phyloP scores from a whole-genome alignment of 2,888 invertebrate species.

The Plagodis pulveraria region DNA sequence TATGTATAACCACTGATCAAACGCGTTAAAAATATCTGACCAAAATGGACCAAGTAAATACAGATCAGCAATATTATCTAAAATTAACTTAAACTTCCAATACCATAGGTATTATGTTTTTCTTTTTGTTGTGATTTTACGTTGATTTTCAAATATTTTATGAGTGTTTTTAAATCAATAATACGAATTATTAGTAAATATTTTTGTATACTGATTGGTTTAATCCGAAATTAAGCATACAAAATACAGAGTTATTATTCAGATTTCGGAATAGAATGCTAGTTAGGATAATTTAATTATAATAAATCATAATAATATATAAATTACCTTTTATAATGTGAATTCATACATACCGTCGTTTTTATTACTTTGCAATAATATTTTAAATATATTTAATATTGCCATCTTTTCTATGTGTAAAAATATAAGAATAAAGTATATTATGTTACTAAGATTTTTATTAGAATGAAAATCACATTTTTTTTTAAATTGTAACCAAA shows the following conservation, averaged over 20 bases:
- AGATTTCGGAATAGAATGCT: too few relatives aligned
- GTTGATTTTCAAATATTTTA: background rate
- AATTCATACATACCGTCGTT: too few relatives aligned
- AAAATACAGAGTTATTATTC: too few relatives aligned
- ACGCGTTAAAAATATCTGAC: slow-evolving; percentile 3
- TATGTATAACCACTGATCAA: too few relatives aligned
- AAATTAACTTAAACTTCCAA: background rate
- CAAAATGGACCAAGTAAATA: slow-evolving; percentile 30
- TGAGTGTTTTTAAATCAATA: background rate
- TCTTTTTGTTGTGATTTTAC: background rate
- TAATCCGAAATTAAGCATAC: too few relatives aligned
- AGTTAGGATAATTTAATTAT: too few relatives aligned
- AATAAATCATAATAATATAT: too few relatives aligned
- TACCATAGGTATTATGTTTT: background rate
- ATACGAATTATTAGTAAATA: background rate
- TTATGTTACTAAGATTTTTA: slow-evolving; percentile 9
- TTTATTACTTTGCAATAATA: slow-evolving; percentile 19
- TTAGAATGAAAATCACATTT: slow-evolving; percentile 2
- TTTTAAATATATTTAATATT: slow-evolving; percentile 26
- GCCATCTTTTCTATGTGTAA: slow-evolving; percentile 29
- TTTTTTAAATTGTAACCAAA: background rate
- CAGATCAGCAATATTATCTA: background rate
- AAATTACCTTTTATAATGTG: too few relatives aligned
- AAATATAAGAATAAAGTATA: slow-evolving; percentile 18
- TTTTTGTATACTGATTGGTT: background rate